Evolutionary conservation across 2,113 vertebrate species (phyloP).

Genomic region (Ciconia maguari): DNA sequence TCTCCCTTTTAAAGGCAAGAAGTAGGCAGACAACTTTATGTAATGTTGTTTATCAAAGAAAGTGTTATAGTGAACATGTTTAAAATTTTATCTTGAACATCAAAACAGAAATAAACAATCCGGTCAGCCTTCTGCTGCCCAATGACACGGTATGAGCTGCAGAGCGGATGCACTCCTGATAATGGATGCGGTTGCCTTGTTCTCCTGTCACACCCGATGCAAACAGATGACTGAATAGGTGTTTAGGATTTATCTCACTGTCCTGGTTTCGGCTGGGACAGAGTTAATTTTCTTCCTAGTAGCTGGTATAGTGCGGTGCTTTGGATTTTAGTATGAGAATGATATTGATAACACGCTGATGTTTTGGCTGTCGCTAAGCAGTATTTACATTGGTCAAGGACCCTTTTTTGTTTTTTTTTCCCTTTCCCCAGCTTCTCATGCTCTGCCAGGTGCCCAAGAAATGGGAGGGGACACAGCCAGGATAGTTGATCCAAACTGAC

Average conservation of each 20-base stretch:
- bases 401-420: too few species aligned
- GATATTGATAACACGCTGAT: too few species aligned
- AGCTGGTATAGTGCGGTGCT: too few species aligned
- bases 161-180: background rate
- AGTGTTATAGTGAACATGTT: background rate
- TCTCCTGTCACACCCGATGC: background rate
- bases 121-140: background rate
- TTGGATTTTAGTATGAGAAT: too few species aligned
- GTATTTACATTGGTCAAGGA: too few species aligned
- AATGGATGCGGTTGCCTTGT: background rate
- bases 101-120: constrained; percentile 25
- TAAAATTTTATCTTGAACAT: constrained; percentile 1
- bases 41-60: background rate
- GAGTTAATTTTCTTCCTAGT: too few species aligned
- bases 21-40: background rate
- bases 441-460: too few species aligned
- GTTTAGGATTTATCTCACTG: background rate
- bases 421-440: too few species aligned
- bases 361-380: too few species aligned
- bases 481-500: too few species aligned
- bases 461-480: too few species aligned
- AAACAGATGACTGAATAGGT: background rate
- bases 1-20: background rate
- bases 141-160: fast-evolving
- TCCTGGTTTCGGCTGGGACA: too few species aligned